These are phyloP conservation scores for Phalloptychus januarius DNA, from an alignment of 2,797 vertebrate genomes.

Conservation along the genomic window DNA sequence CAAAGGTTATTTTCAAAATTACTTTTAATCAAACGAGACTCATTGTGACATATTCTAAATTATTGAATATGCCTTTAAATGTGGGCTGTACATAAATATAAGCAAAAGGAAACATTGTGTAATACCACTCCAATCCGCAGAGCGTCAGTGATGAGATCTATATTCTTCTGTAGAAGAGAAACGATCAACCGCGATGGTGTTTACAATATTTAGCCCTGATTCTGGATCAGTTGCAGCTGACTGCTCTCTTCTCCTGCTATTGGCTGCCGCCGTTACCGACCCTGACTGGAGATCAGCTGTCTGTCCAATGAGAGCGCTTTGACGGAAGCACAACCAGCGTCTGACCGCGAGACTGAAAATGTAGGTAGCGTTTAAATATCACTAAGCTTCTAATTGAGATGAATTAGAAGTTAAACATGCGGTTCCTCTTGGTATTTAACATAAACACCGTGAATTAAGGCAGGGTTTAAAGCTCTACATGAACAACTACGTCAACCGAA, in stretches of 20 bases:
- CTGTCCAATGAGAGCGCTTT: not conserved
- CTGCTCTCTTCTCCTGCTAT: too few species aligned
- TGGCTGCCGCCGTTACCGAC: not conserved
- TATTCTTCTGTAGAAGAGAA: not conserved
- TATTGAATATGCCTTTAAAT: not conserved
- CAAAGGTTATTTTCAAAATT: too few species aligned
- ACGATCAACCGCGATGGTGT: not conserved
- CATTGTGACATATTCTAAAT: too few species aligned
- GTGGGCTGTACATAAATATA: not conserved
- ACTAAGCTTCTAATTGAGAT: not conserved
- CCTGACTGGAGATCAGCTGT: slow-evolving; percentile 27
- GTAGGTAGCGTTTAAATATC: slow-evolving; percentile 50
- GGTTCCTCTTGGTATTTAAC: not conserved
- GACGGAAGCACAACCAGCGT: slow-evolving; percentile 4
- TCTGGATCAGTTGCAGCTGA: not conserved
- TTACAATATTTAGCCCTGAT: slow-evolving; percentile 4
- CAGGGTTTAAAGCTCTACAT: not conserved
- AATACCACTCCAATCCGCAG: slow-evolving; percentile 39
- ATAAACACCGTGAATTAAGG: not conserved
- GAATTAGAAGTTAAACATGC: not conserved
- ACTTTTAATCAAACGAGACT: too few species aligned
- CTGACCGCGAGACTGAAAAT: slow-evolving; percentile 33
- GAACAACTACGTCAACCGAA: not conserved
- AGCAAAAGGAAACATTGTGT: not conserved
- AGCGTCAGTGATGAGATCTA: slow-evolving; percentile 6